Percentiles rank a stretch among this genome's conserved stretches.
Evolutionary conservation across 2,888 invertebrate genomes (phyloP).

Genomic region (Cryptocephalus primarius): DNA sequence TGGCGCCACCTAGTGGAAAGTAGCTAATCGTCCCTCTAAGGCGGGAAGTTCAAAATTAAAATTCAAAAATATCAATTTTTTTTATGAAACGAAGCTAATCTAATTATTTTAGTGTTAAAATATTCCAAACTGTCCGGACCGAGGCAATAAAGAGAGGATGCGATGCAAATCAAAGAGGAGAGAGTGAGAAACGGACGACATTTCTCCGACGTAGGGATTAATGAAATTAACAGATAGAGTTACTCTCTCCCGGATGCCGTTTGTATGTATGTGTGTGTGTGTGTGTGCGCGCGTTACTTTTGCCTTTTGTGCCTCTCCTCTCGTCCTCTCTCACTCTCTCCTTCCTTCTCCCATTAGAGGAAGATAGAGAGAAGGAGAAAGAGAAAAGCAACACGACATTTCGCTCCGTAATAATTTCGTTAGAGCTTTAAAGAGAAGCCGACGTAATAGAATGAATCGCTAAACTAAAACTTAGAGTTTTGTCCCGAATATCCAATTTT

Average conservation of each 20-base stretch:
- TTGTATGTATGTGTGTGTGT: constrained; percentile 10
- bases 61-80: no score
- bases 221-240: constrained; percentile 36
- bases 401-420: constrained; percentile 27
- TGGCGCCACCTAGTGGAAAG: no score
- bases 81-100: no score
- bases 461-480: constrained; percentile 20
- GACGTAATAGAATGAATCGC: constrained; percentile 31
- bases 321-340: constrained; percentile 6
- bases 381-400: background rate
- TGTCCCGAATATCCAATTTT: constrained; percentile 30
- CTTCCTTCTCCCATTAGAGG: background rate
- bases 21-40: no score
- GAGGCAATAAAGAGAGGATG: constrained; percentile 1
- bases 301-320: constrained; percentile 7
- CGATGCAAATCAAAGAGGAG: constrained; percentile 11
- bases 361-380: background rate
- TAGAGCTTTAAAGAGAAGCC: constrained; percentile 33
- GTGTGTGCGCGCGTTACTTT: constrained; percentile 10
- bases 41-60: no score
- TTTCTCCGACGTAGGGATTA: constrained; percentile 24
- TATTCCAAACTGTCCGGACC: background rate
- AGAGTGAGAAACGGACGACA: constrained; percentile 8
- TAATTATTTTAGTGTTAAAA: no score
- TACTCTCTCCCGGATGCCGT: constrained; percentile 23